Conservation (phyloP, 2,113 vertebrate genomes). For the Calypte anna region DNA sequence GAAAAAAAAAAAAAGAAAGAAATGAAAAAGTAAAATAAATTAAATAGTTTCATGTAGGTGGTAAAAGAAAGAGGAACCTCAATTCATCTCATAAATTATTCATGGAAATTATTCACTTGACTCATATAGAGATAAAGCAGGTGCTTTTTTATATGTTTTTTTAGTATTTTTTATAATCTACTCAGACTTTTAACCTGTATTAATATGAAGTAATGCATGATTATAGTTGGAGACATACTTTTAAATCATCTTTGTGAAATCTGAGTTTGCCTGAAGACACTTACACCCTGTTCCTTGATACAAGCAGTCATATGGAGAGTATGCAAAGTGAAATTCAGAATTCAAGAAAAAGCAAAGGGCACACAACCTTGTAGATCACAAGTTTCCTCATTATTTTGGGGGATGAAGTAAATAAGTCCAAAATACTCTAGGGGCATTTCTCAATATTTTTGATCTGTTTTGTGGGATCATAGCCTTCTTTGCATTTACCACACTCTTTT, state of each 20-base stretch:
- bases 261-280: not conserved
- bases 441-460: not conserved
- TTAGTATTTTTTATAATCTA: constrained; percentile 8
- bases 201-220: not conserved
- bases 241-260: constrained; percentile 13
- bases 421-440: not conserved
- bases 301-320: not conserved
- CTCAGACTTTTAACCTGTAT: constrained; percentile 17
- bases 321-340: not conserved
- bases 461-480: not conserved
- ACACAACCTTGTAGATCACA: not conserved
- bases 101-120: constrained; percentile 46
- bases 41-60: constrained; percentile 36
- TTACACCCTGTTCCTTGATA: not conserved
- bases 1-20: not conserved
- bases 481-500: not conserved
- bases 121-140: constrained; percentile 32
- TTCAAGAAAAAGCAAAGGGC: not conserved
- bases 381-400: not conserved
- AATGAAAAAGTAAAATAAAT: constrained; percentile 8
- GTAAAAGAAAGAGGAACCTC: constrained; percentile 28
- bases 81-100: constrained; percentile 59
- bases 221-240: constrained; percentile 13
- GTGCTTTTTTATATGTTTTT: not conserved
- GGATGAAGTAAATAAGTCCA: not conserved